Percentiles rank a stretch among this genome's conserved stretches.
Conservation (phyloP, 2,113 vertebrate species). For the Ellobius talpinus region DNA sequence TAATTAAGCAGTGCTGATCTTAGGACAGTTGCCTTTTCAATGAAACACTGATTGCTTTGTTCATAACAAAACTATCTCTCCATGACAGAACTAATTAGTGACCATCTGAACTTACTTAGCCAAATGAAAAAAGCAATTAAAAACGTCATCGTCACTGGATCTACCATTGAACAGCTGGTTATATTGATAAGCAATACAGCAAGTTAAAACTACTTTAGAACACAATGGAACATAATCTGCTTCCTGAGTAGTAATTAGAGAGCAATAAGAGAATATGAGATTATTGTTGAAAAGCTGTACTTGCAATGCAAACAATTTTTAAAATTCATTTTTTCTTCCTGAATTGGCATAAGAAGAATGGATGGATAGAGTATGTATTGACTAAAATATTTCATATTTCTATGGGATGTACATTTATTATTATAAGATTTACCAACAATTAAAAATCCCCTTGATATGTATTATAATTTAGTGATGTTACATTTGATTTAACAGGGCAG, state of each 20-base stretch:
- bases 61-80: slow-evolving; percentile 89
- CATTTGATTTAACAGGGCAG: neutral
- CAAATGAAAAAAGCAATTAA: slow-evolving; percentile 93
- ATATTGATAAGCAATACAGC: slow-evolving; percentile 92
- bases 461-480: neutral
- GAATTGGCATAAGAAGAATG: slow-evolving; percentile 61
- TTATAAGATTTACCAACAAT: neutral
- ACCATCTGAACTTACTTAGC: slow-evolving; percentile 95
- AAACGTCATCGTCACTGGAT: slow-evolving; percentile 89
- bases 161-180: slow-evolving; percentile 90
- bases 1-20: slow-evolving; percentile 88
- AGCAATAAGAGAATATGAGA: slow-evolving; percentile 85
- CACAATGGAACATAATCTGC: slow-evolving; percentile 89
- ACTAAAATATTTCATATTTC: slow-evolving; percentile 27
- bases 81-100: slow-evolving; percentile 96
- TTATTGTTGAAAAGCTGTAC: slow-evolving; percentile 84
- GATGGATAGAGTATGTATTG: slow-evolving; percentile 16
- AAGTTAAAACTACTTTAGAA: slow-evolving; percentile 90
- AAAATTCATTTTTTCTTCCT: slow-evolving; percentile 71
- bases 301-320: slow-evolving; percentile 85
- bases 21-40: slow-evolving; percentile 88
- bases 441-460: neutral
- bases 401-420: neutral
- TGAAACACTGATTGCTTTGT: slow-evolving; percentile 90
- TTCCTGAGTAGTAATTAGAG: slow-evolving; percentile 91